Conservation (phyloP, 2,888 invertebrate species). For the Agriopis marginaria region DNA sequence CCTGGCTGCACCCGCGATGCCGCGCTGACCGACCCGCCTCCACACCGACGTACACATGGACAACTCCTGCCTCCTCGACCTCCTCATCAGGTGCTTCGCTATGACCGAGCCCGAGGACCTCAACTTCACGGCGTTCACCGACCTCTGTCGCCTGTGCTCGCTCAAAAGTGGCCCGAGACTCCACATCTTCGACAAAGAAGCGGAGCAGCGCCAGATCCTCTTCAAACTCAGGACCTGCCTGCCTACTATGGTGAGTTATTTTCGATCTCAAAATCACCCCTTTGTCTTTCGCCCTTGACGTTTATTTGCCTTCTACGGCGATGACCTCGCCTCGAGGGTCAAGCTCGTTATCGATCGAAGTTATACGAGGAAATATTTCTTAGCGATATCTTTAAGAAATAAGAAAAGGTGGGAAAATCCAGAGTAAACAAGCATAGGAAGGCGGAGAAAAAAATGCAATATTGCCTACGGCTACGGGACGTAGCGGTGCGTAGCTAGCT, state of each 20-base stretch:
- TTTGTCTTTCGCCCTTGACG: conserved; percentile 48
- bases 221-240: conserved; percentile 90
- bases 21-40: conserved; percentile 79
- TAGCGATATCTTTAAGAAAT: background rate
- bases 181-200: conserved; percentile 90
- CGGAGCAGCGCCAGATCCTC: conserved; percentile 89
- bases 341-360: conserved; percentile 4
- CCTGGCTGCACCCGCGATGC: conserved; percentile 79
- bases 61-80: conserved; percentile 87
- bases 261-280: conserved; percentile 30
- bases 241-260: conserved; percentile 88
- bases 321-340: conserved; percentile 19
- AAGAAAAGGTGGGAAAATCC: conserved; percentile 16
- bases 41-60: conserved; percentile 85
- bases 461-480: conserved; percentile 48
- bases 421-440: conserved; percentile 51
- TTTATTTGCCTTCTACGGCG: conserved; percentile 39
- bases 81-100: conserved; percentile 87
- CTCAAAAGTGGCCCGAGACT: conserved; percentile 89
- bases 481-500: conserved; percentile 66
- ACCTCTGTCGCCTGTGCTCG: conserved; percentile 90
- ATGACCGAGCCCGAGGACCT: conserved; percentile 89
- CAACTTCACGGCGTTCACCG: conserved; percentile 89
- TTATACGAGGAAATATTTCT: background rate
- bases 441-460: conserved; percentile 52